phyloP scores from a whole-genome alignment of 2,113 vertebrate species.

The Alosa alosa region DNA sequence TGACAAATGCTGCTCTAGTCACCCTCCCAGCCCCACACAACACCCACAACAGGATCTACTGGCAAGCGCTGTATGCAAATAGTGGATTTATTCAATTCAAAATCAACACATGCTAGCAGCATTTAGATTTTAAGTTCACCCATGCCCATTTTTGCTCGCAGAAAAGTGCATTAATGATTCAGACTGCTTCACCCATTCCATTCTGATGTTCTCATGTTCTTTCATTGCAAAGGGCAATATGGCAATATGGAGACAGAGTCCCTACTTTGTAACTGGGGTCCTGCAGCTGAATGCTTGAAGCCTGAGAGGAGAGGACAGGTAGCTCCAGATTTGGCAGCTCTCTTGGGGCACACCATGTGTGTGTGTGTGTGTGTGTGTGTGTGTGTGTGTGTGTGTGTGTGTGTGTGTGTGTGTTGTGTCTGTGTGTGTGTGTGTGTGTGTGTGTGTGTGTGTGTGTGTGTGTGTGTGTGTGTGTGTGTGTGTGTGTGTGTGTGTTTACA shows the following conservation, averaged over 20 bases:
- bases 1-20: not conserved
- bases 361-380: not conserved
- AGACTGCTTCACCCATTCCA: not conserved
- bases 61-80: not conserved
- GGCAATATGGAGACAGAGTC: not conserved
- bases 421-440: conserved; percentile 2
- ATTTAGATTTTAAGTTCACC: not conserved
- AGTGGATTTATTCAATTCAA: not conserved
- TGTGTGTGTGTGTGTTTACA: conserved; percentile 1
- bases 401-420: not conserved
- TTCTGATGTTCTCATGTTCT: not conserved
- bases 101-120: not conserved
- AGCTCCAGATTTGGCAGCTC: not conserved
- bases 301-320: not conserved
- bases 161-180: not conserved
- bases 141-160: not conserved
- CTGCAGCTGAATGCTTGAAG: not conserved
- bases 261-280: not conserved
- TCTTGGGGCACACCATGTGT: not conserved
- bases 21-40: not conserved
- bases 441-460: not conserved
- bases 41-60: not conserved
- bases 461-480: conserved; percentile 11
- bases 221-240: not conserved
- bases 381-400: not conserved